Percentiles rank a stretch among this genome's conserved stretches.
Evolutionary conservation across 2,797 vertebrate species (phyloP).

Genomic region (Betta splendens): DNA sequence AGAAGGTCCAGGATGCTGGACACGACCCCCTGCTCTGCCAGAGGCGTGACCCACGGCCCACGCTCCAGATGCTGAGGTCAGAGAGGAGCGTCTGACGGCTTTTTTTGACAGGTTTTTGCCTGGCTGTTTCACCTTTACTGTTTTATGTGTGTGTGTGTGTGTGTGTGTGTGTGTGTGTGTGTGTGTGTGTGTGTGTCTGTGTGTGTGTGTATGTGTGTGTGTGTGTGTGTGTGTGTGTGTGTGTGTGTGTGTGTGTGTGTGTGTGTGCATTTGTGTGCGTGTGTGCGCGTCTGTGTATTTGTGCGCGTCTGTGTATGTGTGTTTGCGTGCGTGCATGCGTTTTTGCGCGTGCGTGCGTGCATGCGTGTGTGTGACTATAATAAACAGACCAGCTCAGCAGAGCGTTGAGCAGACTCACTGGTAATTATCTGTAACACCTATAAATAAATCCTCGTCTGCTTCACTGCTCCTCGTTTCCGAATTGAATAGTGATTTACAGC

Average conservation of each 20-base stretch:
- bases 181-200: constrained; percentile 18
- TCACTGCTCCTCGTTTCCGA: constrained; percentile 15
- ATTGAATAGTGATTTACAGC: constrained; percentile 9
- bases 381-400: constrained; percentile 36
- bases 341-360: no score
- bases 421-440: constrained; percentile 38
- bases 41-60: constrained; percentile 36
- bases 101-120: no score
- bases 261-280: no score
- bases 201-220: constrained; percentile 28
- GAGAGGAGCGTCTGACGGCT: no score
- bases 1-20: constrained; percentile 42
- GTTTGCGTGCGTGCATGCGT: no score
- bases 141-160: constrained; percentile 22
- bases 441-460: constrained; percentile 44
- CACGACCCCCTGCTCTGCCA: constrained; percentile 59
- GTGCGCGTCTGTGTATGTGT: no score
- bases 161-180: constrained; percentile 25
- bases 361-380: constrained; percentile 42
- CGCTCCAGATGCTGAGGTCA: constrained; percentile 47
- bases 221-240: no score
- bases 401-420: constrained; percentile 10
- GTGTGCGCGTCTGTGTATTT: constrained; percentile 5
- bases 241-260: constrained; percentile 18
- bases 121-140: no score